Base-by-base conservation (phyloP, 2,113 vertebrate genomes). In the Catharus minimus region DNA sequence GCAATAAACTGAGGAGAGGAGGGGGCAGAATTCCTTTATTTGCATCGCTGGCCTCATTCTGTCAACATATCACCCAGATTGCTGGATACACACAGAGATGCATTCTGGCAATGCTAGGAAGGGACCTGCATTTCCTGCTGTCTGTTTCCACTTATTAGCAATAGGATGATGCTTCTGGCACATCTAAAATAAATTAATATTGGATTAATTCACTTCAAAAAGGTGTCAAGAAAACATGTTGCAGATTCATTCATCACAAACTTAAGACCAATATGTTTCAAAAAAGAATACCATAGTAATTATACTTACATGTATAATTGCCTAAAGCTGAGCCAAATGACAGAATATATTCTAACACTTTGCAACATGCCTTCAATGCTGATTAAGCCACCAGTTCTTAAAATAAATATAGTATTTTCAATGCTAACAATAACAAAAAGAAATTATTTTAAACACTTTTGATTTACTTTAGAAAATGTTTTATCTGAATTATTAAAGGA, bases 1-100 rank as follows among this genome's bases (percentile, higher is more conserved):
- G 82, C 49, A 87, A 80, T 91, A 95, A 91, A 95, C 43, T 81
- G 36, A 92, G 86, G 66, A 79, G 73, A 22, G 30, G 18, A 39
- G 41, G 39, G n/a, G 21, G 30, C 4, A 57, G 72, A 64, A 94
- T 75, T 95, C 86, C 76, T 94, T 91, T 94, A 95, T 96, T 96
- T 97, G 91, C 96, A 96, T 96, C 50, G 13, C 41, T 98, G 98
- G 96, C 98, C 98, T 98, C 98, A 98, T 98, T 98, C 98, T 98
- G 98, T 98, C 98, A 98, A 97, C 91, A 94, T 76, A 95, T 97
- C 96, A 96, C 93, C 96, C 95, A 97, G 95, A 96, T 97, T 97
- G 96, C 95, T 97, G 97, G 95, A 96, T 96, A 86, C 95, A 97
- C 88, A 93, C 90, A 92, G 94, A 91, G 95, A 97, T 94, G 86